Evolutionary conservation across 2,797 vertebrate genomes (phyloP), one percentile per base, ranked within the genome.

Genomic region (Cuniculus paca): DNA sequence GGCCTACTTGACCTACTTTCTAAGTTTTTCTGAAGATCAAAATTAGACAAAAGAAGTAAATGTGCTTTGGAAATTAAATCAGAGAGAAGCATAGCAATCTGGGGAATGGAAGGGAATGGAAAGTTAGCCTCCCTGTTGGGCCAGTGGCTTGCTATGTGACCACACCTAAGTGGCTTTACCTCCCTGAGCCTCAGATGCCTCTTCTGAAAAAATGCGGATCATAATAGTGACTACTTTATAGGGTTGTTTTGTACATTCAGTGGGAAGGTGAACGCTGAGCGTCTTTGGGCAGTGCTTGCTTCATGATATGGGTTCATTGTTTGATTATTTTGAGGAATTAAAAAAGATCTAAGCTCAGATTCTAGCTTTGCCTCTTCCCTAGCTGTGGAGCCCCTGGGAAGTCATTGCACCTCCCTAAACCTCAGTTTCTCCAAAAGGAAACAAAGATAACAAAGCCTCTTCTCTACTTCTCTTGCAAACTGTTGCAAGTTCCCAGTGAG

Each of bases 341-440:
- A 72, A 68, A 72, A 88, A 31, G 50, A 90, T 31, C 50, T 12
- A 31, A 89, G 28, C 28, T 80, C 87, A 52, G 5, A 70, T 42
- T 28, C 85, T 45, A 78, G 13, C 16, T 86, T 58, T 85, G 72
- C 39, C 2, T 22, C 42, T 78, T n/a, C 4, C 28, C 28, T n/a
- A 54, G 31, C 31, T 56, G 0, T 1, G 1, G 19, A 17, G 28
- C 9, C 36, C 68, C 54, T 3, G 60, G 42, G 82, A 63, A 11
- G 52, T 72, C 82, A 28, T 6, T 45, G 1, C 19, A 20, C 7
- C 10, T 77, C 17, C 45, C 70, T 60, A 24, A 61, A 70, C 79
- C 80, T 92, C 80, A n/a, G 78, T 92, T 94, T 84, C 70, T 24
- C 80, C 58, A 28, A 2, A 6, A 89, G 70, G n/a, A 93, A 94